These are phyloP conservation scores for Aegypius monachus DNA, from an alignment of 2,113 vertebrate genomes.

Conservation along the genomic window DNA sequence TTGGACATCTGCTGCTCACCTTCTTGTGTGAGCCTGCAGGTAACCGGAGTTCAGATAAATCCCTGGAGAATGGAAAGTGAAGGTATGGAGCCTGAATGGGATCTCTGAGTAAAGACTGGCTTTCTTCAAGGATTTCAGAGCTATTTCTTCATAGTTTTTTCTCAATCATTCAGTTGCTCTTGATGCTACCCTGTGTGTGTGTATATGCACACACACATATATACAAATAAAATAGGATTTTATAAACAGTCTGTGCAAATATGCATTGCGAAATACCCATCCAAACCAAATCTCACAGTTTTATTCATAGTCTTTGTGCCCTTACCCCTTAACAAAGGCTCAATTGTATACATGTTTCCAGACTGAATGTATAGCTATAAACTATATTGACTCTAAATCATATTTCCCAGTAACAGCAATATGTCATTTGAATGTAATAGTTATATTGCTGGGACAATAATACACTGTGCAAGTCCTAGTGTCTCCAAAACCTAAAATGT, in stretches of 20 bases:
- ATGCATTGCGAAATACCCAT: neutral
- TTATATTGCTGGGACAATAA: neutral
- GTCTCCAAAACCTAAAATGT: neutral
- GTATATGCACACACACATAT: neutral
- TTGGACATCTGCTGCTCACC: neutral
- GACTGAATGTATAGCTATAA: neutral
- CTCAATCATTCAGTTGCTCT: neutral
- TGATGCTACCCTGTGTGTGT: neutral
- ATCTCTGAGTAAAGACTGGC: neutral
- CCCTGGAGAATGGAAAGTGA: neutral
- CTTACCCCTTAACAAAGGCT: neutral
- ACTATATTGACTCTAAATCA: neutral
- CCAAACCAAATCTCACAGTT: neutral
- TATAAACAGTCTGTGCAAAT: neutral
- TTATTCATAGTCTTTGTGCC: neutral
- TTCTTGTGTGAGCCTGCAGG: fast-evolving
- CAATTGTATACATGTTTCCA: neutral
- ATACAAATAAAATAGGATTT: neutral
- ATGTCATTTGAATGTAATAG: neutral
- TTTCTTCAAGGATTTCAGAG: neutral
- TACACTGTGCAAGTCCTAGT: neutral
- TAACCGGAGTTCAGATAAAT: neutral
- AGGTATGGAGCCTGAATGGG: neutral
- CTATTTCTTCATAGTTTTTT: neutral
- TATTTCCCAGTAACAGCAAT: neutral